Evolutionary conservation across 2,888 invertebrate genomes (phyloP), one percentile per base, ranked within the genome.

Genomic region (Ornithoptera alexandrae): DNA sequence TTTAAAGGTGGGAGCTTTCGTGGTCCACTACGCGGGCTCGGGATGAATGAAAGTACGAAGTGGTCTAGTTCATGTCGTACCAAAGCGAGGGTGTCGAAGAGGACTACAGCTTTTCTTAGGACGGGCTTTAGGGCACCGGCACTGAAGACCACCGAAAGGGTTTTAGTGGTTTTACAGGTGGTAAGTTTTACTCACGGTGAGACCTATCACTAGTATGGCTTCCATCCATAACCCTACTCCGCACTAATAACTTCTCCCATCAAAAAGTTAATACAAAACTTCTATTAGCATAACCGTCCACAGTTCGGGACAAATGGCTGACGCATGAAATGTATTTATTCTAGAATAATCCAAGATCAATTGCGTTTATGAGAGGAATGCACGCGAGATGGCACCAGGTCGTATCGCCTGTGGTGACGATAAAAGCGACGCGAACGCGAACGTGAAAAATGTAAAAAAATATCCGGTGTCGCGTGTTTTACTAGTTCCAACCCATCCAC

Each of bases 351-450:
- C 10, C 50, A 39, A 63, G 63, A 70, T 70, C 67, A 66, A 67
- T 70, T 67, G 63, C 42, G 10, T 67, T 70, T 70, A 70, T 67
- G 67, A 63, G 67, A 63, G 50, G 67, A 70, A 70, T 66, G 30
- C 70, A 70, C 70, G 70, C 70, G 60, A 70, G 50, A 67, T 50
- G n/a, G 53, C 36, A 70, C 60, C 67, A 20, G 70, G 67, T 70
- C 63, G 63, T 42, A 66, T 70, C 30, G 69, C 62, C 46, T 62
- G 62, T 66, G 69, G 65, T 69, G 42, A 66, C 39, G 69, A 62
- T 62, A 62, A 65, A 66, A 24, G 17, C 56, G 22, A 50, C 59
- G 58, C 65, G 53, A 66, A 30, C 61, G 58, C 53, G 30, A 22
- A 62, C n/a, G 20, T 22, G 62, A 59, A 67, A 67, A 70, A 39